These are phyloP conservation scores for Lypha dubia DNA, from an alignment of 2,888 invertebrate genomes.

Conservation along the genomic window DNA sequence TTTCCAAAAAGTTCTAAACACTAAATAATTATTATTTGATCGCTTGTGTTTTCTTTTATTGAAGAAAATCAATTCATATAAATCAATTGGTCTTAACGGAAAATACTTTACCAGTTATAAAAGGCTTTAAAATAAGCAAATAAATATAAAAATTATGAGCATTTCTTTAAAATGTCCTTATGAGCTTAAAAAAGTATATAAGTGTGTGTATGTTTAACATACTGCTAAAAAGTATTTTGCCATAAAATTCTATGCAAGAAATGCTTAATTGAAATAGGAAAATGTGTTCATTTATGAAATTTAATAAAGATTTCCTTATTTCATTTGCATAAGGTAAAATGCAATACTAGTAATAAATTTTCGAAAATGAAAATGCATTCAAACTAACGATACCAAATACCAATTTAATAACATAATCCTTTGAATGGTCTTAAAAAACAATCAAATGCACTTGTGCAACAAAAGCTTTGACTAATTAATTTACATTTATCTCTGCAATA, in stretches of 20 bases:
- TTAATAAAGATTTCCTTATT: conserved; percentile 32
- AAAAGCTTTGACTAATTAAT: conserved; percentile 74
- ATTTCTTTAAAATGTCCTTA: conserved; percentile 12
- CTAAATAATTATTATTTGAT: background rate
- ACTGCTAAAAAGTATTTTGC: conserved; percentile 36
- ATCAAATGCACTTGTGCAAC: conserved; percentile 73
- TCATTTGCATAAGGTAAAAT: conserved; percentile 30
- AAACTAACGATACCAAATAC: conserved; percentile 64
- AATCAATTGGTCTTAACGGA: conserved; percentile 29
- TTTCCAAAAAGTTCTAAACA: background rate
- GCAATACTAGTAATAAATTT: conserved; percentile 63
- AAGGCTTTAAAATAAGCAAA: conserved; percentile 32
- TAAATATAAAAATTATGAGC: conserved; percentile 23
- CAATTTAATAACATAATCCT: conserved; percentile 73
- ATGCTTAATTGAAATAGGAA: conserved; percentile 44
- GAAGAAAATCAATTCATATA: background rate
- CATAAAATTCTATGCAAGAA: conserved; percentile 32
- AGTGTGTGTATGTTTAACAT: background rate
- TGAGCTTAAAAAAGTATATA: conserved; percentile 1
- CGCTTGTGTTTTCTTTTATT: conserved; percentile 8
- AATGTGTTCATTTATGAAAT: conserved; percentile 50
- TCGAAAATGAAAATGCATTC: conserved; percentile 45
- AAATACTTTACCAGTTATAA: conserved; percentile 21
- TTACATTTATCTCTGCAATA: conserved; percentile 73
- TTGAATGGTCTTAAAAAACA: conserved; percentile 71